Base-by-base conservation (phyloP, 2,888 invertebrate species). In the Phrixothrix hirtus region DNA sequence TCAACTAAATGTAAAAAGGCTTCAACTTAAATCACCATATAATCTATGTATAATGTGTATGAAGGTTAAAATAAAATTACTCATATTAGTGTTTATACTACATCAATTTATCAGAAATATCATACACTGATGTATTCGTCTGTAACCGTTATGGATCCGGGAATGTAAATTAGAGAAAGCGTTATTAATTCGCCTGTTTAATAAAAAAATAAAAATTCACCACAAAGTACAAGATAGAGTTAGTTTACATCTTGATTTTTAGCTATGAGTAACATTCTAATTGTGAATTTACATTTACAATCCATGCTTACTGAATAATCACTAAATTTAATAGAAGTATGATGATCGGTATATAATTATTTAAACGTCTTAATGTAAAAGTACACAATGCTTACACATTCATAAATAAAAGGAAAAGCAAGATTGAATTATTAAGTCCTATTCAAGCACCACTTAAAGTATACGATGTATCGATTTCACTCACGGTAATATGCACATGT, bases 401-500 rank as follows among this genome's bases (percentile, higher is more conserved):
- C n/a, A n/a, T n/a, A n/a, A n/a, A n/a, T n/a, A n/a, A n/a, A n/a
- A n/a, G n/a, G n/a, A n/a, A n/a, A n/a, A n/a, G n/a, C n/a, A n/a
- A n/a, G n/a, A n/a, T n/a, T n/a, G n/a, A n/a, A n/a, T n/a, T n/a
- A n/a, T n/a, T n/a, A n/a, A 21, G 21, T 21, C 7, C 7, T 21
- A 21, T 21, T 3, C 21, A 21, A 5, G 21, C 21, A 21, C 4
- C 7, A 21, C 21, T 21, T 21, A 21, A 3, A 5, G n/a, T n/a
- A n/a, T n/a, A n/a, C n/a, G n/a, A n/a, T 5, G 21, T 7, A 21
- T 21, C 7, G 37, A 37, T 25, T 37, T 37, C 25, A 37, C 25
- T 37, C 13, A 17, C 21, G 25, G 25, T 25, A 37, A 37, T 37
- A 37, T 37, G 26, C 37, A 37, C 37, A 37, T 37, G 26, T 25